Percentiles rank a stretch among this genome's conserved stretches.
These are phyloP conservation scores for Lasioglossum pauxillum DNA, from an alignment of 2,888 invertebrate genomes.

Conservation along the genomic window DNA sequence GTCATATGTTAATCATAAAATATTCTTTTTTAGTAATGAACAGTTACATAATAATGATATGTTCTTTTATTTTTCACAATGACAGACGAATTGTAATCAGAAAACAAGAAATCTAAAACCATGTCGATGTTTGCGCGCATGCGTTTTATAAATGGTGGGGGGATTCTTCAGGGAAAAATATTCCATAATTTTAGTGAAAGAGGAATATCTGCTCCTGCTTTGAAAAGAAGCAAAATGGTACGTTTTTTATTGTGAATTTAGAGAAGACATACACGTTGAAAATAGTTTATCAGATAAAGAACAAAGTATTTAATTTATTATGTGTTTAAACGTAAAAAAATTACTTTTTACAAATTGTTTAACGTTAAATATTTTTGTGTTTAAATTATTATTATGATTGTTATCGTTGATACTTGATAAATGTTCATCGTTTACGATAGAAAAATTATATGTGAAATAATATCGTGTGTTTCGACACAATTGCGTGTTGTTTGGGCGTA, in stretches of 20 bases:
- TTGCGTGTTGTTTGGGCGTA: slow-evolving; percentile 27
- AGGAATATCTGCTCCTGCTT: slow-evolving; percentile 41
- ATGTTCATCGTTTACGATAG: background rate
- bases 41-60: slow-evolving; percentile 21
- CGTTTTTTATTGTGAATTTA: slow-evolving; percentile 24
- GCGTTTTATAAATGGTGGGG: slow-evolving; percentile 51
- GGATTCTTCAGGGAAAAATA: slow-evolving; percentile 41
- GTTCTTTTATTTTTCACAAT: slow-evolving; percentile 20
- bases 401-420: background rate
- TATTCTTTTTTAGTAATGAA: background rate
- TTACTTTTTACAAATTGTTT: background rate
- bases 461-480: background rate
- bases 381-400: background rate
- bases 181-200: slow-evolving; percentile 49
- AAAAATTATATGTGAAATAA: slow-evolving; percentile 1
- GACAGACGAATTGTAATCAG: slow-evolving; percentile 32
- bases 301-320: background rate
- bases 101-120: slow-evolving; percentile 24
- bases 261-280: background rate
- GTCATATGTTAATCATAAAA: background rate
- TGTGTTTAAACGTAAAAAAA: background rate
- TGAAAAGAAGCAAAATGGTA: slow-evolving; percentile 63
- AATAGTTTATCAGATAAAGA: background rate
- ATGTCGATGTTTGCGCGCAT: slow-evolving; percentile 60
- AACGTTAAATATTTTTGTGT: background rate